Conservation (phyloP, 1,140 invertebrate species). For the Ptiloglossa arizonensis region DNA sequence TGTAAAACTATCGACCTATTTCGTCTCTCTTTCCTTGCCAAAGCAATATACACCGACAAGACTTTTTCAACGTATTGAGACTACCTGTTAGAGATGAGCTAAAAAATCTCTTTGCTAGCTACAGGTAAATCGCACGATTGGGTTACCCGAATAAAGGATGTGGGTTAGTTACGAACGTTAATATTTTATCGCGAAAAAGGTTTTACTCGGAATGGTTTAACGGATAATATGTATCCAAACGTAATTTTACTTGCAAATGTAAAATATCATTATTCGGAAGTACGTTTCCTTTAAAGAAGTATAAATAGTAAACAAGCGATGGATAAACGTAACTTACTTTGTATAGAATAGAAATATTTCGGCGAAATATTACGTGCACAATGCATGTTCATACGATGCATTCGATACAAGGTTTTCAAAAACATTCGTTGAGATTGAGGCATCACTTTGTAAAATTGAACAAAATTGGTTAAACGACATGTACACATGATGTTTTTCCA, state of each 20-base stretch:
- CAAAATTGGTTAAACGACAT: neutral
- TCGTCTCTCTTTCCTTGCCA: conserved; percentile 17
- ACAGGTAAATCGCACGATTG: neutral
- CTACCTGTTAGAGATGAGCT: conserved; percentile 34
- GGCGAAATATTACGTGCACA: neutral
- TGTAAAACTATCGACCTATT: conserved; percentile 49
- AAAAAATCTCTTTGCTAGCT: neutral
- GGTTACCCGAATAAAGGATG: neutral
- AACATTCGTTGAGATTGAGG: too few species aligned
- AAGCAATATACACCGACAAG: neutral
- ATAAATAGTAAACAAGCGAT: neutral
- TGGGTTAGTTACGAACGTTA: neutral
- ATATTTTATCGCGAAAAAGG: neutral
- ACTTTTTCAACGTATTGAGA: conserved; percentile 6
- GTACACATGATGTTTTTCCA: neutral
- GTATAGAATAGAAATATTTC: neutral
- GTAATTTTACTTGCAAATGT: neutral
- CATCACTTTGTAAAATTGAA: neutral
- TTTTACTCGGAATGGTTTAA: neutral
- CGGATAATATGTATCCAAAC: neutral
- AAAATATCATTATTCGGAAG: neutral
- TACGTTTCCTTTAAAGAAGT: too few species aligned
- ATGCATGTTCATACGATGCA: neutral
- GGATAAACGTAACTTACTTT: neutral
- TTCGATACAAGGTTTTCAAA: neutral